Base-by-base conservation (phyloP, 2,888 invertebrate species). In the Copidosoma aretas region DNA sequence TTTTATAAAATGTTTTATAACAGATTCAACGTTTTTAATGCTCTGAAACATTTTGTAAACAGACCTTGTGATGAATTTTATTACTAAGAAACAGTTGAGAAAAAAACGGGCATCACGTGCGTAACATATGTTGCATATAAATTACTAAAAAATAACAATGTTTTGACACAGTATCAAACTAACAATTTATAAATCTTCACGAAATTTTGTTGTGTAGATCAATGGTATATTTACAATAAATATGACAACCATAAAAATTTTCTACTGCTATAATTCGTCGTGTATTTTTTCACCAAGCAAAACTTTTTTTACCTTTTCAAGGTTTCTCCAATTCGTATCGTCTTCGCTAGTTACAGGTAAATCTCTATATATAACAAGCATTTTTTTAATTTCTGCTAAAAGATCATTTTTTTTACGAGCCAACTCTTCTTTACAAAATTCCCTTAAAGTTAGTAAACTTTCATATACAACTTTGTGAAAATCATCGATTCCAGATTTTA, bases 391-490 rank as follows among this genome's bases (percentile, higher is more conserved):
- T 54, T 74, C 68, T 1, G 72, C 64, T 63, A 78, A 60, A 10
- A 81, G 64, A 15, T 60, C 52, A 22, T 74, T 53, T 60, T 72
- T 76, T 22, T 72, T 73, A 2, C 73, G 64, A 14, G 56, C 49
- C 39, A 79, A 80, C 8, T 79, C 78, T 10, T 64, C 51, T 68
- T 76, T 76, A 66, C 83, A 83, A 46, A 79, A 73, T 3, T 73
- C 64, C 59, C 75, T 74, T n/a, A 79, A 51, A 1, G 73, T 76
- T 4, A 80, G 75, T 77, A 81, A 77, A 64, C 80, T 82, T 58
- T 83, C 80, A 22, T 77, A 76, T 21, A 79, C 73, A 1, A 77
- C 74, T 41, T 77, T 71, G 51, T 83, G 73, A 46, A 81, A 71
- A 52, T 76, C 74, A n/a, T 83, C 73, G 32, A 82, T 71, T 24